phyloP scores from a whole-genome alignment of 2,888 invertebrate species.

The Heteromyza rotundicornis region DNA sequence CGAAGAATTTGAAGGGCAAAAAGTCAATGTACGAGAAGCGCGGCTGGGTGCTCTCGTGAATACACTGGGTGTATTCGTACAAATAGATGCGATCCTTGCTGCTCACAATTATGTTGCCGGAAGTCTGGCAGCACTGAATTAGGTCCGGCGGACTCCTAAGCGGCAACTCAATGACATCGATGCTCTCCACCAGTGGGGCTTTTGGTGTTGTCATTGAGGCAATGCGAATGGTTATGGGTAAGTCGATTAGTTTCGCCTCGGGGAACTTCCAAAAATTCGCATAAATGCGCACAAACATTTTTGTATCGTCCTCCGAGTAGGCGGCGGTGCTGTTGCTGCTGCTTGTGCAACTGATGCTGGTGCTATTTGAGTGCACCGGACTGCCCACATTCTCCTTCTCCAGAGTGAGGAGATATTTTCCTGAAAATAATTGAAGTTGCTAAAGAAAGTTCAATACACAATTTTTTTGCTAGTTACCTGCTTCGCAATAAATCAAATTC shows the following conservation, averaged over 20 bases:
- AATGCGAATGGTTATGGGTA: slow-evolving; percentile 66
- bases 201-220: slow-evolving; percentile 79
- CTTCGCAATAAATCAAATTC: slow-evolving; percentile 71
- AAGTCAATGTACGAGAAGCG: slow-evolving; percentile 72
- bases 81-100: slow-evolving; percentile 61
- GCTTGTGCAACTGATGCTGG: slow-evolving; percentile 55
- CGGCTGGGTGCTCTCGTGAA: slow-evolving; percentile 71
- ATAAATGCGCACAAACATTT: slow-evolving; percentile 70
- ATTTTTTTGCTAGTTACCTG: slow-evolving; percentile 63
- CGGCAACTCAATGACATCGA: slow-evolving; percentile 79
- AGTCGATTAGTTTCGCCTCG: slow-evolving; percentile 62
- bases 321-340: slow-evolving; percentile 56
- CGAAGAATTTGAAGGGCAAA: slow-evolving; percentile 70
- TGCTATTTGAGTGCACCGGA: slow-evolving; percentile 52
- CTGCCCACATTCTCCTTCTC: slow-evolving; percentile 58
- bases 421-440: slow-evolving; percentile 31
- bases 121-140: slow-evolving; percentile 69
- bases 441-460: neutral
- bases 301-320: slow-evolving; percentile 59
- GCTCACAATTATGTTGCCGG: slow-evolving; percentile 57
- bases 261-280: slow-evolving; percentile 70
- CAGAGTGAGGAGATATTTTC: slow-evolving; percentile 55
- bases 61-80: slow-evolving; percentile 70
- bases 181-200: slow-evolving; percentile 68
- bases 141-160: slow-evolving; percentile 67